Conservation (phyloP, 2,113 vertebrate species). For the Morone chrysops region DNA sequence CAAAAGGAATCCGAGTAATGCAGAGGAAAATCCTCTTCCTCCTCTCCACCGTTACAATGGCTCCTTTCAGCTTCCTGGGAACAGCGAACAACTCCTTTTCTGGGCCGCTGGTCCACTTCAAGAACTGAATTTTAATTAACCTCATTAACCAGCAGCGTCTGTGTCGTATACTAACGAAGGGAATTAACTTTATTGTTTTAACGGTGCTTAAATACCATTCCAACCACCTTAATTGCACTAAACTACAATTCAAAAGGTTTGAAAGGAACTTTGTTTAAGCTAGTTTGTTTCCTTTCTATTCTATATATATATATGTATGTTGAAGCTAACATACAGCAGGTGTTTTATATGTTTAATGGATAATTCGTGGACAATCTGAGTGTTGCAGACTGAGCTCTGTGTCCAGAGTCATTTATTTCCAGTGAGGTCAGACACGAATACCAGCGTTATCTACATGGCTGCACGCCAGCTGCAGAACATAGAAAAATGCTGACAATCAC, state of each 20-base stretch:
- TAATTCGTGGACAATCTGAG: neutral
- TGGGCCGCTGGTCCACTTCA: neutral
- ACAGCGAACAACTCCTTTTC: neutral
- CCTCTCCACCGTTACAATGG: neutral
- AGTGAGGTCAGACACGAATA: neutral
- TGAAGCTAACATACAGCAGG: too few relatives aligned
- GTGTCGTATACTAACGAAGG: neutral
- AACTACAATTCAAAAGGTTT: too few relatives aligned
- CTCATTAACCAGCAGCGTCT: neutral
- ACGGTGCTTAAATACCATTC: too few relatives aligned
- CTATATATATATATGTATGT: too few relatives aligned
- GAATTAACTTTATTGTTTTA: neutral
- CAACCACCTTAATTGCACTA: neutral
- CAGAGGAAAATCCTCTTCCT: constrained; percentile 16
- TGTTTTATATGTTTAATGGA: neutral
- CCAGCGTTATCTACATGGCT: neutral
- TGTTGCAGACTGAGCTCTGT: neutral
- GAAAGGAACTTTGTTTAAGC: too few relatives aligned
- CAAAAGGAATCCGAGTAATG: too few relatives aligned
- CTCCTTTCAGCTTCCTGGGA: constrained; percentile 36
- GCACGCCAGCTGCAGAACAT: neutral
- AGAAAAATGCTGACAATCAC: neutral
- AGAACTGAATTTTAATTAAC: neutral
- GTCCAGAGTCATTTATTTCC: too few relatives aligned
- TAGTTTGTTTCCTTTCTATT: too few relatives aligned